Conservation (phyloP, 1,140 invertebrate genomes). For the Cephus cinctus region DNA sequence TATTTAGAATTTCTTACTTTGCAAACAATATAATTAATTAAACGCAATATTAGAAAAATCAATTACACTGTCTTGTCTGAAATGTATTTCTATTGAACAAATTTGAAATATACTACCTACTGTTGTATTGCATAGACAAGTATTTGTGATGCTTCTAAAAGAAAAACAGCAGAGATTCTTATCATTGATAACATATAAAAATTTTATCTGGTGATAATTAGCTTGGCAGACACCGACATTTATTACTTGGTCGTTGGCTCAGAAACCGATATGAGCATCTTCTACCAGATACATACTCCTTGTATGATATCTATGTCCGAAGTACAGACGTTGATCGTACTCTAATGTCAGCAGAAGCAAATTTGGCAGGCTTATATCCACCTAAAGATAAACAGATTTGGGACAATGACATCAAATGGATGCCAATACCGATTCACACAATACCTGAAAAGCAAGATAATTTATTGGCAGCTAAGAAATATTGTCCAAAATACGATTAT, state of each 20-base stretch:
- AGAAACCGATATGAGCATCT: conserved; percentile 67
- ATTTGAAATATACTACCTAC: no score
- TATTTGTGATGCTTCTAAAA: no score
- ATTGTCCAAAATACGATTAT: conserved; percentile 65
- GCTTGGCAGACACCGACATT: conserved; percentile 78
- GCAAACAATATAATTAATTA: no score
- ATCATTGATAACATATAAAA: no score
- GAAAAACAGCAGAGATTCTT: no score
- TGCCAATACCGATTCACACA: conserved; percentile 88
- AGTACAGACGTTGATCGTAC: conserved; percentile 88
- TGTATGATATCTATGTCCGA: conserved; percentile 65
- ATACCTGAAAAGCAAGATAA: conserved; percentile 66
- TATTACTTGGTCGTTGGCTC: conserved; percentile 74
- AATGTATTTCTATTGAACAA: no score
- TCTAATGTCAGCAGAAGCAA: conserved; percentile 82
- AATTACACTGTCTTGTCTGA: no score
- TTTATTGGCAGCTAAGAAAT: conserved; percentile 64
- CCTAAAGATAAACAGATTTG: conserved; percentile 63
- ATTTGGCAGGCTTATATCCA: conserved; percentile 81
- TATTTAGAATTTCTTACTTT: no score
- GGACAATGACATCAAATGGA: conserved; percentile 74
- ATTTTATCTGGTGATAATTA: conserved; percentile 52
- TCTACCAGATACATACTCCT: conserved; percentile 56
- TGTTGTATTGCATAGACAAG: no score
- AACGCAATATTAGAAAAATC: no score